Evolutionary conservation across 2,888 invertebrate genomes (phyloP).

Genomic region (Quadroppia sp.): DNA sequence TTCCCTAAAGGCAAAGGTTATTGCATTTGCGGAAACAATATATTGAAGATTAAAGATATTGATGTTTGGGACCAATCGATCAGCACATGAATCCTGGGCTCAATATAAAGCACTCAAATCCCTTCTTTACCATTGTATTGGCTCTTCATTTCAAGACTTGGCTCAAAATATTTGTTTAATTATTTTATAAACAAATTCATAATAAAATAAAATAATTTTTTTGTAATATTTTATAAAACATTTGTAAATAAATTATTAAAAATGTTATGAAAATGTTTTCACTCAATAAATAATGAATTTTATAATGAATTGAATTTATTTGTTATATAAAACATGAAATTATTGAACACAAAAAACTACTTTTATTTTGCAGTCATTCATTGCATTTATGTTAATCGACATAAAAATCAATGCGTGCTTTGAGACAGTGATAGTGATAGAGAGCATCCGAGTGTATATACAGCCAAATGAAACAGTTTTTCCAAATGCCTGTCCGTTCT

Average conservation of each 20-base stretch:
- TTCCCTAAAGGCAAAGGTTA: constrained; percentile 20
- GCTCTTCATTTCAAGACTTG: too few relatives aligned
- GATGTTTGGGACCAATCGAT: constrained; percentile 2
- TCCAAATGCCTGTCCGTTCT: constrained; percentile 13
- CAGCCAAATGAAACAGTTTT: neutral
- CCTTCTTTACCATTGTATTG: neutral
- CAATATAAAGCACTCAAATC: neutral
- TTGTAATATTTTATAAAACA: too few relatives aligned
- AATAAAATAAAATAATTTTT: too few relatives aligned
- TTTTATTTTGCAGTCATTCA: constrained; percentile 10
- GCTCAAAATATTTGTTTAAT: too few relatives aligned
- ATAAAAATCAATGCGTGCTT: constrained; percentile 1
- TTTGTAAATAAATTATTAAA: too few relatives aligned
- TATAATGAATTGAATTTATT: neutral
- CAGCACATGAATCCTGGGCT: constrained; percentile 2
- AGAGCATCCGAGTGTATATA: constrained; percentile 24
- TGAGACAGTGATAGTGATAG: neutral
- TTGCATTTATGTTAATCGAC: constrained; percentile 17
- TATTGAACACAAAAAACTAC: constrained; percentile 18
- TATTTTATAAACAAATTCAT: too few relatives aligned
- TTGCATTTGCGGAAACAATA: constrained; percentile 33
- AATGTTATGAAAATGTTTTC: too few relatives aligned
- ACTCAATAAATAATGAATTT: neutral
- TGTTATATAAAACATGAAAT: constrained; percentile 4
- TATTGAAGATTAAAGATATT: constrained; percentile 31